Percentiles rank a stretch among this genome's conserved stretches.
These are phyloP conservation scores for Epizoanthus rinbou DNA, from an alignment of 92 coral and sea anemone genomes.

Conservation along the genomic window DNA sequence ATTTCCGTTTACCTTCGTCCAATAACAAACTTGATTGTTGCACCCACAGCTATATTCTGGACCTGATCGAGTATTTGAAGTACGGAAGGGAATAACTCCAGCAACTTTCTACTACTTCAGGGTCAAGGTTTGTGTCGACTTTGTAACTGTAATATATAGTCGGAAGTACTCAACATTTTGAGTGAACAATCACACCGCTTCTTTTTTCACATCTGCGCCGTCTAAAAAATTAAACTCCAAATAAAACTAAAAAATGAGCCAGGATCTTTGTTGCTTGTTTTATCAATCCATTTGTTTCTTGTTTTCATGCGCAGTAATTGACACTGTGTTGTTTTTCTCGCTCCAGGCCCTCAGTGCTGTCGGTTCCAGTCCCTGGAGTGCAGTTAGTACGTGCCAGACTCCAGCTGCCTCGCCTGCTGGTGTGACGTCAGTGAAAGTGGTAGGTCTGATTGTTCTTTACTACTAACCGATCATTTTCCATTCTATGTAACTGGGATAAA, in stretches of 20 bases:
- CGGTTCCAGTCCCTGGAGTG: constrained; percentile 92
- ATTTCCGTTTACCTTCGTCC: not conserved
- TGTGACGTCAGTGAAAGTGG: constrained; percentile 88
- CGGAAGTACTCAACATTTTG: not conserved
- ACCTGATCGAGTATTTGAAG: constrained; percentile 78
- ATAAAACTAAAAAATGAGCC: no score
- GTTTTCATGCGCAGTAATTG: not conserved
- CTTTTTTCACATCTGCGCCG: not conserved
- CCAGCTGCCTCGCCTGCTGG: constrained; percentile 97
- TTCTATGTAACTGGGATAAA: not conserved
- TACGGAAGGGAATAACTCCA: constrained; percentile 86
- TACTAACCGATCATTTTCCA: not conserved
- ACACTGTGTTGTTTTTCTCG: not conserved
- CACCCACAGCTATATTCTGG: constrained; percentile 79
- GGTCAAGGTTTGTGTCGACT: constrained; percentile 73
- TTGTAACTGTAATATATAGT: not conserved
- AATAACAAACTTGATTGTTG: not conserved
- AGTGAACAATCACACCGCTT: no score
- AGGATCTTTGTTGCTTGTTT: no score
- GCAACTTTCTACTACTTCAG: constrained; percentile 90
- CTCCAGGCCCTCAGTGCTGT: constrained; percentile 89
- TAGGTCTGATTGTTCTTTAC: constrained; percentile 29
- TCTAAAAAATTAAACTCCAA: not conserved
- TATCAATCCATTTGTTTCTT: no score
- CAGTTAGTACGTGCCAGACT: constrained; percentile 88